phyloP scores from a whole-genome alignment of 1,140 invertebrate species.

The Pygmarrhopalites habei region DNA sequence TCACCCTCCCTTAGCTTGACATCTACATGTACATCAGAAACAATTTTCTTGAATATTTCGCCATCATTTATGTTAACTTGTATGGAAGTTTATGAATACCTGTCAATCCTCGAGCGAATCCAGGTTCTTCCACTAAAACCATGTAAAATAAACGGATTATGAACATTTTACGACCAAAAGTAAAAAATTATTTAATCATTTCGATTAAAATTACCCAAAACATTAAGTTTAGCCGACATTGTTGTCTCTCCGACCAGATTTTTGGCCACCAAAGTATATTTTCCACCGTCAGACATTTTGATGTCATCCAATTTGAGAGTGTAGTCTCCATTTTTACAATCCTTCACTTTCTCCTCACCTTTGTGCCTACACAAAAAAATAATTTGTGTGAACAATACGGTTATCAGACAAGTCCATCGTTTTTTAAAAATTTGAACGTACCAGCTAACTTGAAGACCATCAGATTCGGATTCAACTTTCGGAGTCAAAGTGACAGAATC shows the following conservation, averaged over 20 bases:
- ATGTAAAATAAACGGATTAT: background rate
- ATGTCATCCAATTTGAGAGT: constrained; percentile 5
- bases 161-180: constrained; percentile 10
- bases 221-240: constrained; percentile 60
- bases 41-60: too few species aligned
- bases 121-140: constrained; percentile 65
- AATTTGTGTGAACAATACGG: too few species aligned
- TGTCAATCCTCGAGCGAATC: constrained; percentile 60
- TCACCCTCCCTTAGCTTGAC: constrained; percentile 35
- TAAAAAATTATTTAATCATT: background rate
- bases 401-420: too few species aligned
- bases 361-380: constrained; percentile 4
- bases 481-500: constrained; percentile 63
- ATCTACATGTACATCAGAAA: too few species aligned
- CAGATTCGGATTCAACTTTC: constrained; percentile 66
- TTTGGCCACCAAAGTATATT: constrained; percentile 65
- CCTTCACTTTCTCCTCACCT: constrained; percentile 8
- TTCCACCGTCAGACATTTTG: constrained; percentile 61
- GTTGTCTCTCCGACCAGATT: constrained; percentile 67
- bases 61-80: too few species aligned
- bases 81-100: too few species aligned
- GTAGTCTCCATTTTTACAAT: constrained; percentile 1
- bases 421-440: too few species aligned
- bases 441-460: constrained; percentile 55
- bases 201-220: constrained; percentile 58